Base-by-base conservation (phyloP, 2,113 vertebrate genomes). In the Apus apus region DNA sequence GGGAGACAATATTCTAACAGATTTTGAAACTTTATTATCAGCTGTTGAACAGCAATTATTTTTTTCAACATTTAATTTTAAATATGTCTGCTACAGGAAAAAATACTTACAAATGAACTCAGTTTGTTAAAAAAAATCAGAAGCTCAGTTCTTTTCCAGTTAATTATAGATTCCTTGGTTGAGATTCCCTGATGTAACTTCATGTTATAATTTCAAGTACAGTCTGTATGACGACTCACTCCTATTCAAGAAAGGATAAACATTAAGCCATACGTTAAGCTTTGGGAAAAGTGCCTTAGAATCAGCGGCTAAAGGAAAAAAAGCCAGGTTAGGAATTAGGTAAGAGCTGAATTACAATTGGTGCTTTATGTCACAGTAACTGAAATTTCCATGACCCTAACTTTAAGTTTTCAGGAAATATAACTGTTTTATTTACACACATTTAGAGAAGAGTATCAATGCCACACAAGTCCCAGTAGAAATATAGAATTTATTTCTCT, bases 401-500 rank as follows among this genome's bases (percentile, higher is more conserved):
- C 5, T 4, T 48, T 18, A 74, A 64, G 13, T 34, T 85, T 48
- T 38, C 60, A 56, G 46, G 12, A 77, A 88, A 16, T 20, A 1
- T 2, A 89, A 56, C 12, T 53, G 11, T 32, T 45, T 68, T 11
- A 40, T 38, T 84, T 51, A 54, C 4, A 65, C 2, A 46, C 30
- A 32, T 50, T 62, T 30, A 80, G 18, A 38, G 18, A 53, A 65
- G 8, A 71, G 30, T 15, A 76, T 15, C 90, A 97, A 93, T 32
- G 70, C 67, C 38, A 82, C 82, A 79, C 77, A 60, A 97, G 48
- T 91, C 85, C 23, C 68, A 67, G 72, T 98, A 98, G 92, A 98
- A 98, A 98, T 98, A 98, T 98, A 98, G 95, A 98, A 97, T 98
- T 98, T 98, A 98, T 98, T 98, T 97, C 66, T 95, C 73, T 94